phyloP scores from a whole-genome alignment of 1,140 invertebrate genomes.

The Pogonomyrmex barbatus region DNA sequence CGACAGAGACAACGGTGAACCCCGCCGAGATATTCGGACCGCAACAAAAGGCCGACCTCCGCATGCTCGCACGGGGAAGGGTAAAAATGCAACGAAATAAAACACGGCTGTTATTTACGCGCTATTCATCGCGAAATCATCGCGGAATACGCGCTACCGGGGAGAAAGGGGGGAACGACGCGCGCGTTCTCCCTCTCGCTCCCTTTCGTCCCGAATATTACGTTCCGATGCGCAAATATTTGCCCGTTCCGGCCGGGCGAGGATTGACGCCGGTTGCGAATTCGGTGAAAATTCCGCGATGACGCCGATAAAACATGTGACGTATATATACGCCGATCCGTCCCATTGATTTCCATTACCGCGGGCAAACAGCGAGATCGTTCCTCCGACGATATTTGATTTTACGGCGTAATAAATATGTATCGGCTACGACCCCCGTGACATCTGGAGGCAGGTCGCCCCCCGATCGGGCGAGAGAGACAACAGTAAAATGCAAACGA shows the following conservation, averaged over 20 bases:
- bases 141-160: background rate
- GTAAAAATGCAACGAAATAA: conserved; percentile 80
- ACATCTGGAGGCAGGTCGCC: background rate
- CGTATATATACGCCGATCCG: background rate
- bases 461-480: background rate
- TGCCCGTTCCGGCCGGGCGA: background rate
- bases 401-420: conserved; percentile 32
- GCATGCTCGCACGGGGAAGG: conserved; percentile 57
- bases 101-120: conserved; percentile 80
- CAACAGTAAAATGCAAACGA: conserved; percentile 18
- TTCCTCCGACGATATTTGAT: conserved; percentile 11
- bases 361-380: background rate
- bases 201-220: background rate
- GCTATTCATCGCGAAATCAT: conserved; percentile 2
- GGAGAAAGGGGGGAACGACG: background rate
- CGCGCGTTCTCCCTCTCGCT: background rate
- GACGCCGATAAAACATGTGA: background rate
- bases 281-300: conserved; percentile 4
- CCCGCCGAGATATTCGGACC: conserved; percentile 78
- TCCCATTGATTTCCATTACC: background rate
- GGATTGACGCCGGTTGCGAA: background rate
- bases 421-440: background rate
- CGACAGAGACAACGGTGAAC: conserved; percentile 57
- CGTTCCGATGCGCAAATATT: conserved; percentile 20
- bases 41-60: conserved; percentile 72